Conservation (phyloP, 1,140 invertebrate genomes). For the Drosophila sulfurigaster region DNA sequence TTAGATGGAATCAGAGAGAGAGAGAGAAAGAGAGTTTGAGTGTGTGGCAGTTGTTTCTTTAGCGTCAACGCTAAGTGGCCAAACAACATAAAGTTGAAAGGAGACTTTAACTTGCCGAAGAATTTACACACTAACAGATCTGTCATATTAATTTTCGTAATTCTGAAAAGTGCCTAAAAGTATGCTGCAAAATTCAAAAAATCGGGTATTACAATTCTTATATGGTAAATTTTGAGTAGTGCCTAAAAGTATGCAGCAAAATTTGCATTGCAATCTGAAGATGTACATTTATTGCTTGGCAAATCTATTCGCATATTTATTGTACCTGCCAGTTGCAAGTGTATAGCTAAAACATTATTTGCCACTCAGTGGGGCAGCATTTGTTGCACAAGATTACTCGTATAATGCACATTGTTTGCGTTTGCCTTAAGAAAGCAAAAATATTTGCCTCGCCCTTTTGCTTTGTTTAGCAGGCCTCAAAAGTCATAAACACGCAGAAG, state of each 20-base stretch:
- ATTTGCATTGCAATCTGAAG: too few relatives aligned
- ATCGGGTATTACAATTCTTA: too few relatives aligned
- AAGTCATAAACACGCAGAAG: constrained; percentile 71
- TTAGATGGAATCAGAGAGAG: not conserved
- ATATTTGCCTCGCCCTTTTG: constrained; percentile 60
- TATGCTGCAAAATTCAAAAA: not conserved
- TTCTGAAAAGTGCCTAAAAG: not conserved
- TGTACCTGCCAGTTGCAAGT: not conserved
- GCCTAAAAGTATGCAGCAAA: too few relatives aligned
- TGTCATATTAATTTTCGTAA: not conserved
- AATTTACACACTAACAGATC: not conserved
- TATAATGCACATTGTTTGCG: constrained; percentile 41
- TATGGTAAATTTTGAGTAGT: too few relatives aligned
- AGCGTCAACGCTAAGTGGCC: constrained; percentile 33
- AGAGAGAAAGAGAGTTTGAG: not conserved
- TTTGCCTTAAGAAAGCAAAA: constrained; percentile 54
- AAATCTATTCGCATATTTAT: not conserved
- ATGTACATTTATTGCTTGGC: too few relatives aligned
- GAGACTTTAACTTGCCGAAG: not conserved
- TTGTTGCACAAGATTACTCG: constrained; percentile 36
- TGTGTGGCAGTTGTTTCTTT: not conserved
- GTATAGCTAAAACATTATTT: constrained; percentile 5
- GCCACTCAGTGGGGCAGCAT: constrained; percentile 21
- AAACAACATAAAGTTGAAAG: constrained; percentile 42
- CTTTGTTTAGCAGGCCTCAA: constrained; percentile 28